Evolutionary conservation across 2,113 vertebrate genomes (phyloP), one percentile per base, ranked within the genome.

Genomic region (Romanogobio albipinnatus): DNA sequence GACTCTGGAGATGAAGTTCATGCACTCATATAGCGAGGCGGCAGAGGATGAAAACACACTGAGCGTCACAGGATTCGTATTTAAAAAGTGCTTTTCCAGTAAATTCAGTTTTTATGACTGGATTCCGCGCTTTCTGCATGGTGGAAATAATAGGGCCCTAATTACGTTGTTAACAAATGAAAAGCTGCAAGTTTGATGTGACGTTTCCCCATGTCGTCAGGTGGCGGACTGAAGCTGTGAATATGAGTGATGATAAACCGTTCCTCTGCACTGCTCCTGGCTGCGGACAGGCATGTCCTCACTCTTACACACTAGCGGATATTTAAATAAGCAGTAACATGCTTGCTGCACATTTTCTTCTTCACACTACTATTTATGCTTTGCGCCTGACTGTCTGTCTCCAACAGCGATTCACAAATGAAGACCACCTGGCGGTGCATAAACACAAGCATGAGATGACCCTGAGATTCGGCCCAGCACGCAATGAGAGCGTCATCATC

Each of bases 381-480:
- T 15, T 4, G n/a, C 5, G 19, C 6, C 22, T 66, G 68, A 61
- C 29, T 61, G 14, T 76, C 3, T 22, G 90, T 89, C 84, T 92
- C 84, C 85, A 89, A 85, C 92, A 99, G 98, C 96, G 98, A 95
- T 99, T 99, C 95, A 99, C 98, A 93, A 99, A 99, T 95, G 98
- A 99, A 95, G 98, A 99, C 94, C 98, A 99, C 95, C 96, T 99
- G 97, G 98, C 98, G 92, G 98, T 99, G 92, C 98, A 99, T 95
- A 99, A 98, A 93, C 98, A 99, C 94, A 99, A 99, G 95, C 98
- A 99, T 97, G 98, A 99, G 98, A 99, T 99, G 98, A 99, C 98
- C 92, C 95, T 99, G 91, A 99, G 99, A 96, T 99, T 99, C 95
- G 98, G 98, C 92, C 98, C 98, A 74, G 97, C 97, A 92, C 97